Evolutionary conservation across 2,113 vertebrate genomes (phyloP), one percentile per base, ranked within the genome.

Genomic region (Epinephelus cyanopodus): DNA sequence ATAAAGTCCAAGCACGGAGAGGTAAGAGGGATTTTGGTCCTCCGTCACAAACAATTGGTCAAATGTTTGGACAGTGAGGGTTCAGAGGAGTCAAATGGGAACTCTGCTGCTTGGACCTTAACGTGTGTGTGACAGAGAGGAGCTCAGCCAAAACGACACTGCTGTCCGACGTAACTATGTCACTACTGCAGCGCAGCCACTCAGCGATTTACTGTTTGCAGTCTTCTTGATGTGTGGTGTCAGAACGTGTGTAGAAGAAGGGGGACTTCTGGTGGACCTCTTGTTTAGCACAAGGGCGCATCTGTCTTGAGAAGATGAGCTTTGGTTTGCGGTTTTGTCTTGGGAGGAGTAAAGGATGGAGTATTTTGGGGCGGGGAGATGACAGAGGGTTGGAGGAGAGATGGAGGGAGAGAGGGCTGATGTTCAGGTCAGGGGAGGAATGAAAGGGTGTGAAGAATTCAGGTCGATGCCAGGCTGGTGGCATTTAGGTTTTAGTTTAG

Each of bases 221-320:
- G 33, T 87, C 75, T 65, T 82, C 81, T 75, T 82, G 83, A 71
- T 90, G 88, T 74, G 63, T 88, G 84, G 84, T 85, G 81, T 92
- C 82, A 87, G 42, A 88, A 76, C 74, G 95, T 95, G 95, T 96
- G 95, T 92, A 96, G 95, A 96, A 96, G 94, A 96, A 96, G 95
- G 95, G 95, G 95, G 95, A 96, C 92, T 90, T 93, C 91, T 87
- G 67, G 88, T 92, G 91, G 93, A 95, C 95, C 95, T 96, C 95
- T 96, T 96, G 95, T 91, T 83, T 78, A 77, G 82, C 89, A 95
- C 95, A 96, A 96, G 95, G 95, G 95, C 95, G 77, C 95, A 76
- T 94, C 81, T 94, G 85, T 92, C 95, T 95, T 96, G 88, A 88
- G 83, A 86, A 81, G 72, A 78, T 93, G 92, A 91, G 83, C 77